Evolutionary conservation across 1,140 invertebrate genomes (phyloP), one percentile per base, ranked within the genome.

Genomic region (Cyphomyrmex costatus): DNA sequence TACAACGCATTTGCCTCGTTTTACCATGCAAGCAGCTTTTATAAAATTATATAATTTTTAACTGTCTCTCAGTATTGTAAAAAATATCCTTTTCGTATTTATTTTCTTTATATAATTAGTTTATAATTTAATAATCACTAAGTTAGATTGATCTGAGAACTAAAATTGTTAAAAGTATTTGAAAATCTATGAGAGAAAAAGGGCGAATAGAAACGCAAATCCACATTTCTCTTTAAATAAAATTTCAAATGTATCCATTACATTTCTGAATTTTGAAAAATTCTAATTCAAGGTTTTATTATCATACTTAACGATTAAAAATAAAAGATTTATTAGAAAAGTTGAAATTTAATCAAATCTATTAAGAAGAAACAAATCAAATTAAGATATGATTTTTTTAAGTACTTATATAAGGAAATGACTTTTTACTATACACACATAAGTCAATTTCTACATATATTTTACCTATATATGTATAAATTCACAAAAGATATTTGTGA

Each of bases 1-100:
- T n/a, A 24, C 56, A 42, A 60, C 73, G 66, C 27, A 21, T 88
- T 51, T 66, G 33, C 5, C 8, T 24, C 12, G 30, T 56, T 58
- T 58, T 21, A 33, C 12, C n/a, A 21, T 51, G 19, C 56, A 68
- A 56, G 24, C 46, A 19, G 36, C 51, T 63, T 24, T 30, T 86
- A 14, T 53, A 73, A 73, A 73, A 53, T 27, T 73, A 49, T 5
- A 30, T 73, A 30, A 6, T 14, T 73, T 60, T n/a, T 16, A 53
- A 53, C 3, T 51, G 1, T 19, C 0, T 19, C 0, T 71, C 16
- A 49, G 5, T 71, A 46, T 71, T 71, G 27, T 6, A 53, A 51
- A 53, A 30, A 73, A n/a, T 53, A 12, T 53, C 10, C 5, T 24
- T 73, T 7, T 14, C 0, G 0, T 19, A 33, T 53, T 30, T 33